A percentile compares a stretch with the other conserved stretches of the same genome.
Evolutionary conservation across 1,140 invertebrate genomes (phyloP).

Genomic region (Trachymyrmex septentrionalis): DNA sequence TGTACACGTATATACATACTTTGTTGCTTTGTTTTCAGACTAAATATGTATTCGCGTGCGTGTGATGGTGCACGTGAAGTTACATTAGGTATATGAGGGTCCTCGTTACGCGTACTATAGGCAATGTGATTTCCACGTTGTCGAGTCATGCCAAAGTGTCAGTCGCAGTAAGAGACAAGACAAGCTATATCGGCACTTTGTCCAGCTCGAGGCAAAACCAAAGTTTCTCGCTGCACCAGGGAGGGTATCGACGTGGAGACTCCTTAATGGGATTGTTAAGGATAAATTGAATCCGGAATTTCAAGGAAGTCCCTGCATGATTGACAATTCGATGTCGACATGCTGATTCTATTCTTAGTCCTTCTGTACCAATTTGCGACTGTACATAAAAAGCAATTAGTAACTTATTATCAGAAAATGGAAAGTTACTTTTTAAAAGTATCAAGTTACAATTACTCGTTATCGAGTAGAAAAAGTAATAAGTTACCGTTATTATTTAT

Average conservation of each 20-base stretch:
- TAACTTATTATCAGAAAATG: neutral
- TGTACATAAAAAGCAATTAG: neutral
- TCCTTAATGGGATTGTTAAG: conserved; percentile 62
- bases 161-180: conserved; percentile 61
- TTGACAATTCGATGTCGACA: conserved; percentile 42
- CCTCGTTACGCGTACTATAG: conserved; percentile 25
- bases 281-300: conserved; percentile 55
- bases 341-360: conserved; percentile 13
- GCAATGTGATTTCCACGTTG: conserved; percentile 45
- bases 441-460: too few relatives aligned
- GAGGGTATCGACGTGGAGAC: conserved; percentile 27
- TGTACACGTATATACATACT: neutral
- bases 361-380: neutral
- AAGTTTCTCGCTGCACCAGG: conserved; percentile 33
- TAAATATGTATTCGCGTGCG: neutral
- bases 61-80: conserved; percentile 5
- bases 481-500: too few relatives aligned
- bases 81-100: conserved; percentile 18
- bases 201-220: conserved; percentile 45
- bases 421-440: too few relatives aligned
- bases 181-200: conserved; percentile 62
- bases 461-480: too few relatives aligned
- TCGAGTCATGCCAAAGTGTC: conserved; percentile 59
- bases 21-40: conserved; percentile 16
- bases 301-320: conserved; percentile 34